phyloP scores from a whole-genome alignment of 1,140 invertebrate species.

The Contarinia nasturtii region DNA sequence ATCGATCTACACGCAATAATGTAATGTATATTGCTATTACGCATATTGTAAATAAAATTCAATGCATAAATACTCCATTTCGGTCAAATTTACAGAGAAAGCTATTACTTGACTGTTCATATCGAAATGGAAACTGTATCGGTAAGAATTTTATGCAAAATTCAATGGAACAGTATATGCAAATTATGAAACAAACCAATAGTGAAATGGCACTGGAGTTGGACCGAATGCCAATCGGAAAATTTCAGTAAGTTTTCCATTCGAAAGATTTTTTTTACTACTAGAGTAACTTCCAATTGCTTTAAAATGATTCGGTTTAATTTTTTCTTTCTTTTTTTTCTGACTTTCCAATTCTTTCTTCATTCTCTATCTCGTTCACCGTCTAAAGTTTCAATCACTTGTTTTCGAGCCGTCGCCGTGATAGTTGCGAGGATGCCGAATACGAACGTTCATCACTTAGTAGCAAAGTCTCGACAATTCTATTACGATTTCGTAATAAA shows the following conservation, averaged over 20 bases:
- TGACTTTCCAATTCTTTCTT: neutral
- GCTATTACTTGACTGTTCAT: too few relatives aligned
- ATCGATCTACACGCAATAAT: too few relatives aligned
- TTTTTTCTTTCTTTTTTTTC: too few relatives aligned
- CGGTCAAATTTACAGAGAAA: too few relatives aligned
- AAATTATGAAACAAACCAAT: slow-evolving; percentile 23
- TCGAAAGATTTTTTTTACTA: neutral
- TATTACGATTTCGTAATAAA: slow-evolving; percentile 17
- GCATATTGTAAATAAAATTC: too few relatives aligned
- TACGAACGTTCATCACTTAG: slow-evolving; percentile 8
- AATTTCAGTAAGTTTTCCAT: slow-evolving; percentile 16
- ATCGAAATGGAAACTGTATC: neutral
- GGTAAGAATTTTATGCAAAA: slow-evolving; percentile 21
- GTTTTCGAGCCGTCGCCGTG: neutral
- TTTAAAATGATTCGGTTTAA: too few relatives aligned
- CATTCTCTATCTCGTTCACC: too few relatives aligned
- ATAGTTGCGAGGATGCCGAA: neutral
- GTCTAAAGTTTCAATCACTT: neutral
- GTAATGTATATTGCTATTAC: too few relatives aligned
- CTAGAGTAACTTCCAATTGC: neutral
- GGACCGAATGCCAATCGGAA: slow-evolving; percentile 23
- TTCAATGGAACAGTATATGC: slow-evolving; percentile 21
- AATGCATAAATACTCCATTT: too few relatives aligned
- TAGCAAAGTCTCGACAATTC: slow-evolving; percentile 19
- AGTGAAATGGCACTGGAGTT: slow-evolving; percentile 24